These are phyloP conservation scores for Drosophila triauraria DNA, from an alignment of 1,140 invertebrate species.

Conservation along the genomic window DNA sequence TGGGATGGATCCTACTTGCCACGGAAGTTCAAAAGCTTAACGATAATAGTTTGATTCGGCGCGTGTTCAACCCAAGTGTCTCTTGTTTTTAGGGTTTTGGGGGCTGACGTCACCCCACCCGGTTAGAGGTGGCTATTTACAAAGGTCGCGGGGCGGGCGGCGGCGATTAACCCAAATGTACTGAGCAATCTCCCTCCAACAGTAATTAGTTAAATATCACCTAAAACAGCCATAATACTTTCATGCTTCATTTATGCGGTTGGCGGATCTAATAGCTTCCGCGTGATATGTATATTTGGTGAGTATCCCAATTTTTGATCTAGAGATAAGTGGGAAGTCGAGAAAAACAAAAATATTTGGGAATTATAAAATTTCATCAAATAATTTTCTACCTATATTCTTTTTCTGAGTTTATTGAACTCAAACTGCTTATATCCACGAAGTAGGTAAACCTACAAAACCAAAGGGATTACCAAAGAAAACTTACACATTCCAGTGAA, in stretches of 20 bases:
- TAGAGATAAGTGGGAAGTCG: neutral
- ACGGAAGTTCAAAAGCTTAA: constrained; percentile 14
- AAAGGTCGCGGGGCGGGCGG: constrained; percentile 3
- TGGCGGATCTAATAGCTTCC: constrained; percentile 62
- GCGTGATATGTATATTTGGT: constrained; percentile 23
- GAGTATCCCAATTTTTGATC: constrained; percentile 20
- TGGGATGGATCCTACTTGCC: neutral
- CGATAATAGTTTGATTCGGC: constrained; percentile 16
- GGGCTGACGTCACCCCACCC: constrained; percentile 26
- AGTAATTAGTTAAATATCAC: constrained; percentile 56
- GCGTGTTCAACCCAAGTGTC: constrained; percentile 19
- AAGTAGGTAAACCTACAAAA: no score
- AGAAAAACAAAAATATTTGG: constrained; percentile 5
- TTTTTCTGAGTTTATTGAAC: no score
- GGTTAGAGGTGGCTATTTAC: constrained; percentile 20
- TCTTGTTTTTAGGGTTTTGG: constrained; percentile 12
- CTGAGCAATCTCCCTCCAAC: constrained; percentile 34
- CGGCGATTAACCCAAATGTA: constrained; percentile 46
- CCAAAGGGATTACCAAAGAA: no score
- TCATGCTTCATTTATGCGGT: constrained; percentile 72
- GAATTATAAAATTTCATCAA: neutral
- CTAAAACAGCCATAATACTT: constrained; percentile 47
- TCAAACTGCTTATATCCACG: no score
- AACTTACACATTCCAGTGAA: no score
- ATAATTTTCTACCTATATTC: neutral